Evolutionary conservation across 2,797 vertebrate species (phyloP).

Genomic region (Enteromius trimaculatus): DNA sequence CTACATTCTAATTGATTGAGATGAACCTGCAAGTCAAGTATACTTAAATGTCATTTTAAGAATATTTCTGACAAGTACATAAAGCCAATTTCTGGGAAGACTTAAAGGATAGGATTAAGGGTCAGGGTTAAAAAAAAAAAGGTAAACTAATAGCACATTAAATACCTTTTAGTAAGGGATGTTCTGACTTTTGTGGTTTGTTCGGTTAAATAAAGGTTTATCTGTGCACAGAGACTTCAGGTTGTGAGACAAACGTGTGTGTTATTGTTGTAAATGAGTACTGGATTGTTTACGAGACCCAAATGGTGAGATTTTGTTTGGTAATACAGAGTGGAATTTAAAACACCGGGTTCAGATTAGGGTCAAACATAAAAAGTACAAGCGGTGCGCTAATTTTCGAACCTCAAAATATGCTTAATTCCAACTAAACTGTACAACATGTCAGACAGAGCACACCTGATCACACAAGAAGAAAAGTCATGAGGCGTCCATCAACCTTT

Average conservation of each 20-base stretch:
- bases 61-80: no score
- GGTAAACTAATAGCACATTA: no score
- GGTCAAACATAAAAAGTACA: not conserved
- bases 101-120: no score
- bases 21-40: no score
- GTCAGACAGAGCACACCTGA: not conserved
- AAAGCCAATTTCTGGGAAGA: no score
- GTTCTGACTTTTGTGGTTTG: not conserved
- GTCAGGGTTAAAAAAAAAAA: no score
- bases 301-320: not conserved
- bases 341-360: not conserved
- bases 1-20: no score
- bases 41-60: no score
- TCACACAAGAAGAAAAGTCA: not conserved
- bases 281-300: not conserved
- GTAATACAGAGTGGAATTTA: not conserved
- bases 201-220: not conserved
- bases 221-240: not conserved
- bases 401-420: not conserved
- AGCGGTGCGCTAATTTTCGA: not conserved
- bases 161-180: no score
- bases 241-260: not conserved
- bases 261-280: not conserved
- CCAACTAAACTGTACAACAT: not conserved
- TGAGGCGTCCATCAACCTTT: not conserved